Evolutionary conservation across 2,888 invertebrate genomes (phyloP), one percentile per base, ranked within the genome.

Genomic region (Drosophila tripunctata): DNA sequence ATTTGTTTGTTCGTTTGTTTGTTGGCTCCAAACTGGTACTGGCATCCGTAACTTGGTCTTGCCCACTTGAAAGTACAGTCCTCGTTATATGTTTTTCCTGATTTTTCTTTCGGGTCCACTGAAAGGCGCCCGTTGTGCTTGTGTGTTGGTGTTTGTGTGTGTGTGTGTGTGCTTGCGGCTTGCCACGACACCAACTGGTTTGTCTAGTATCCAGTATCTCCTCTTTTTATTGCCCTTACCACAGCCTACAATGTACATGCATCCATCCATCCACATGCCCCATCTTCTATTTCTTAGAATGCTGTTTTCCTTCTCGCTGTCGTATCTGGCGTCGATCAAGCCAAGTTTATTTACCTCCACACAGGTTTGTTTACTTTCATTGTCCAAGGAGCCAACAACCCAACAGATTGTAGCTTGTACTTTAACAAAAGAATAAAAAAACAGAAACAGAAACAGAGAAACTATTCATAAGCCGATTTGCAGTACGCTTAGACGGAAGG

Each of bases 1-100:
- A 82, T 82, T 82, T 82, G 81, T 82, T 84, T 84, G 85, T 82
- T 82, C 84, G 81, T 82, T 84, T 84, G 85, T 67, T 84, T 74
- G 71, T 24, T 84, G 71, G 81, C 85, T 74, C 82, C 85, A 82
- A 82, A 81, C 81, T 84, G 81, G 81, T 78, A 76, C 78, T 68
- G 76, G 62, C 73, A 78, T 75, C 80, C 80, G 77, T 65, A 67
- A 35, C 65, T 61, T 48, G 54, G 57, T 41, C 57, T 64, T 41
- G 52, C 56, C 48, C 75, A 67, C 41, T 62, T 27, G 6, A 70
- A 67, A 61, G 81, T 82, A 82, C 81, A 82, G 81, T 82, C 84
- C 75, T 72, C 72, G 44, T 21, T 21, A 21, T 47, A 55, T 10
- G 79, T 72, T 80, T 82, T 86, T 78, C 80, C 81, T 83, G 78